A percentile compares a stretch with the other conserved stretches of the same genome.
Evolutionary conservation across 2,113 vertebrate species (phyloP).

Genomic region (Hippocampus guttulatus): DNA sequence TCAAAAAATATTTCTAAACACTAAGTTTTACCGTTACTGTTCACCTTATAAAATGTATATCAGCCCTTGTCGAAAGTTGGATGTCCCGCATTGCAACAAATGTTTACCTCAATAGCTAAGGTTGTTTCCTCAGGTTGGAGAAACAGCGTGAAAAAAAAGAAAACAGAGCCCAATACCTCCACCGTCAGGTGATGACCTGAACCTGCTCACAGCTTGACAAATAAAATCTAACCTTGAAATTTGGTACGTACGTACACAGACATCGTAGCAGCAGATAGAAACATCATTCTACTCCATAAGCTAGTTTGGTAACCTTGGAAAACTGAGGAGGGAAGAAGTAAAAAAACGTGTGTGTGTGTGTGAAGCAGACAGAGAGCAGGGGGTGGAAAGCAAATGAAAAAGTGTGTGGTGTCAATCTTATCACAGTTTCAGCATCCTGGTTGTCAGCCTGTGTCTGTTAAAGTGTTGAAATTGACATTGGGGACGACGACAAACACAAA

Average conservation of each 20-base stretch:
- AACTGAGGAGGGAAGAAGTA: neutral
- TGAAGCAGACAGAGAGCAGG: neutral
- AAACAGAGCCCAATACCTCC: slow-evolving; percentile 60
- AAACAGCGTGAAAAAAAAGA: slow-evolving; percentile 9
- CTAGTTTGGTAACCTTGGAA: neutral
- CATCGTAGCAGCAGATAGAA: slow-evolving; percentile 30
- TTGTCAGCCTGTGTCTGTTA: slow-evolving; percentile 28
- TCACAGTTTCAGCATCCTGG: slow-evolving; percentile 33
- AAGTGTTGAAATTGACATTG: slow-evolving; percentile 41
- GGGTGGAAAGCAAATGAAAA: slow-evolving; percentile 6
- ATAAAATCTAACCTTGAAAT: slow-evolving; percentile 59
- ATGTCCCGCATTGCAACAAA: slow-evolving; percentile 49
- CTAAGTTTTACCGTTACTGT: neutral
- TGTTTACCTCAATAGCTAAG: slow-evolving; percentile 63
- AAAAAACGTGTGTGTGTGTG: neutral
- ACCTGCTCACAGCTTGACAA: slow-evolving; percentile 22
- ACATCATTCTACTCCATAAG: slow-evolving; percentile 44
- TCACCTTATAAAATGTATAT: neutral
- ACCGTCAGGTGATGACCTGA: slow-evolving; percentile 43
- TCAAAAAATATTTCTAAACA: neutral
- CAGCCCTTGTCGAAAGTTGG: neutral
- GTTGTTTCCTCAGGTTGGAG: slow-evolving; percentile 55
- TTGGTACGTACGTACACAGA: slow-evolving; percentile 3
- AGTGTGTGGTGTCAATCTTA: slow-evolving; percentile 28
- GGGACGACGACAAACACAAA: slow-evolving; percentile 2